Base-by-base conservation (phyloP, 2,113 vertebrate species). In the Micromys minutus region DNA sequence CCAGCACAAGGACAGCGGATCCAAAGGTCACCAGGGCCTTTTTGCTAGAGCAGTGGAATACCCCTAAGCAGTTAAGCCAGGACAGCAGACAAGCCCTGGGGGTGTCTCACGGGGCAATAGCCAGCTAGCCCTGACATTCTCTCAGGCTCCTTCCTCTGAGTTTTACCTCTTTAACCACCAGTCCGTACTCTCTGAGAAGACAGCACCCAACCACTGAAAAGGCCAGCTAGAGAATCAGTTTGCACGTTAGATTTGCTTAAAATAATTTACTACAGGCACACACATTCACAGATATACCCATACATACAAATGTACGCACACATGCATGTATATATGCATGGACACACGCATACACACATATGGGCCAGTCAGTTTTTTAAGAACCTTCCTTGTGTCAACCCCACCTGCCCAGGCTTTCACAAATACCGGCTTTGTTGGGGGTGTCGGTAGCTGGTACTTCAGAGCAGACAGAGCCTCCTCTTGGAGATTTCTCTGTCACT, bases 231-330 rank as follows among this genome's bases (percentile, higher is more conserved):
- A 22, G 29, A n/a, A 2, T 72, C 17, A 8, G 52, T 36, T 9
- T 36, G 22, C 31, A 39, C 12, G 74, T 89, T 59, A 83, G 91
- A n/a, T 57, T 89, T 77, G 34, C 77, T 42, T 61, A 11, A 61
- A 67, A 42, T 11, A 21, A 55, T 59, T 85, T 21, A 29, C 6
- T 1, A 39, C 39, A 83, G 22, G 74, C 31, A 52, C 42, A 67
- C 31, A 67, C 45, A 16, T n/a, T 15, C 7, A 11, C 45, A 7
- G 11, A 22, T 34, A 2, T 22, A 17, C 52, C 0, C 5, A 0
- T 1, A 45, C 45, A 29, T 13, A 5, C 7, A 61, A n/a, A 6
- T 9, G 4, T 16, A 31, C 15, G 39, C 22, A 63, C 2, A 6
- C 16, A 47, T 19, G 13, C 12, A 24, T 26, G 34, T 7, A 15